Base-by-base conservation (phyloP, 64 coral and sea anemone species). In the Stylophora pistillata region DNA sequence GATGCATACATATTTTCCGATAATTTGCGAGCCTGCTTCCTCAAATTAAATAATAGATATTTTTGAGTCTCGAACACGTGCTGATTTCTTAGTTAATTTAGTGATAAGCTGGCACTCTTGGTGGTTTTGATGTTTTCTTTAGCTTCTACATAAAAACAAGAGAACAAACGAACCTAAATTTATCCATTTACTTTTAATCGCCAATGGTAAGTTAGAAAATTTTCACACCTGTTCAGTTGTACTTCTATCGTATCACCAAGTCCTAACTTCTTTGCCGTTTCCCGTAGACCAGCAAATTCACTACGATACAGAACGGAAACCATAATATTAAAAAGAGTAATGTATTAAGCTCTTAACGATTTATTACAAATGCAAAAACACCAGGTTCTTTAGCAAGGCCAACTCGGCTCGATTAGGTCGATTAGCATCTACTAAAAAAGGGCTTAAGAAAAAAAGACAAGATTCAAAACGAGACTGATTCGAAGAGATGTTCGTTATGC, bases 241-340 rank as follows among this genome's bases (percentile, higher is more conserved):
- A 66, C 58, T 66, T 64, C 86, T 76, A 88, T 88, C 53, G 20
- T 88, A 23, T 88, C 58, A 76, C 86, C 86, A 5, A 88, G 54
- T 29, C 86, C 86, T 76, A 88, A 75, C 15, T 87, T 87, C 86
- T 87, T 87, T 87, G 86, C 86, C 32, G 86, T 88, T 88, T 88
- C 53, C 74, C 27, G 55, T 13, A 88, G 86, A 72, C 71, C 86
- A 88, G 72, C 86, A 88, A 88, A 88, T 88, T 88, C n/a, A 88
- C 86, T 77, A 60, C 76, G 59, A 73, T 55, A 56, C 25, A 47
- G 29, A 86, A 86, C 26, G 28, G 59, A 52, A 71, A 55, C 84
- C 61, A 86, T 23, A 86, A 41, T 70, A 53, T 86, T 70, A 86
- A 86, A 71, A 30, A 65, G 61, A 86, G 53, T 77, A 55, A 12